Evolutionary conservation across 2,113 vertebrate species (phyloP).

Genomic region (Podocnemis expansa): DNA sequence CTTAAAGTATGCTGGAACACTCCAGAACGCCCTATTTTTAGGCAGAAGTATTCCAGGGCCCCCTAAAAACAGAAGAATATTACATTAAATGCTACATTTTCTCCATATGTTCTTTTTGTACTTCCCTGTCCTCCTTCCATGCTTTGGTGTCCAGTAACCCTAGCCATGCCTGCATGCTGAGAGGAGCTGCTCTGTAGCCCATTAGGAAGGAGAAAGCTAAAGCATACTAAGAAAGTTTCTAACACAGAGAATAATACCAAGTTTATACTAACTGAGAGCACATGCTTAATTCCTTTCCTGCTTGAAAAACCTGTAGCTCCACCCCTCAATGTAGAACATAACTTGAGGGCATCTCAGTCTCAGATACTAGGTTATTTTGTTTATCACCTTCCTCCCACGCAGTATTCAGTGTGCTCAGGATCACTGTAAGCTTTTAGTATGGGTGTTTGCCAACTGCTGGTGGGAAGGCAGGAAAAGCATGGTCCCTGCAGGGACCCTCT

Average conservation of each 20-base stretch:
- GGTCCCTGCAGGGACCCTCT: too few species aligned
- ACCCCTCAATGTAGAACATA: too few species aligned
- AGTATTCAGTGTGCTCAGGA: neutral
- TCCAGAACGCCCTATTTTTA: too few species aligned
- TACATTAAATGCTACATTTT: too few species aligned
- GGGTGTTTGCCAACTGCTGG: neutral
- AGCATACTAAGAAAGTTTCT: neutral
- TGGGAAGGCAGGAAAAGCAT: neutral
- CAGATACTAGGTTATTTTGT: neutral
- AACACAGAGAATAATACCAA: neutral
- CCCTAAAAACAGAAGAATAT: too few species aligned
- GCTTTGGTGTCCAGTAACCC: too few species aligned
- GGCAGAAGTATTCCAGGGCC: too few species aligned
- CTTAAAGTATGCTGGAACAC: too few species aligned
- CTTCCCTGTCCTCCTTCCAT: too few species aligned
- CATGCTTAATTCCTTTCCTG: neutral
- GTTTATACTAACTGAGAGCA: neutral
- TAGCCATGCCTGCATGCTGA: too few species aligned
- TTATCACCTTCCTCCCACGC: neutral
- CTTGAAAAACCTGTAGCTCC: neutral
- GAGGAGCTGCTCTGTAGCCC: neutral
- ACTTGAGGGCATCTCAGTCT: too few species aligned
- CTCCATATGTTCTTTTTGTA: too few species aligned
- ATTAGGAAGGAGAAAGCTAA: neutral
- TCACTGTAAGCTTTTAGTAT: neutral